Evolutionary conservation across 2,797 vertebrate genomes (phyloP).

Genomic region (Sebastes ruberrimus): DNA sequence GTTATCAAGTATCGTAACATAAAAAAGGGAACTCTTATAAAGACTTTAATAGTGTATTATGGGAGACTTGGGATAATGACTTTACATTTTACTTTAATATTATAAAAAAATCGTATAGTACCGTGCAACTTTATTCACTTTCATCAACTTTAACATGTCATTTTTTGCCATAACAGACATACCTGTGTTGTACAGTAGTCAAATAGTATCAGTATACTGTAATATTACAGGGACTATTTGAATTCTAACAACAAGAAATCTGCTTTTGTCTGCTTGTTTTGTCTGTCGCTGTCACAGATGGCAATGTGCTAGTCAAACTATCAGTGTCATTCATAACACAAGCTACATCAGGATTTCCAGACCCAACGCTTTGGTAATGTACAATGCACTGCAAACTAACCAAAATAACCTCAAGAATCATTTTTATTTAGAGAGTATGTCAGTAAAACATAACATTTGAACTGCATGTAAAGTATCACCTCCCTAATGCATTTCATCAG

Average conservation of each 20-base stretch:
- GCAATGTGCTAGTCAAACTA: not conserved
- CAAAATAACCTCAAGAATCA: not conserved
- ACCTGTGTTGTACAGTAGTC: not conserved
- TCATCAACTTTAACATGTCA: too few relatives aligned
- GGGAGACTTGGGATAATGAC: not conserved
- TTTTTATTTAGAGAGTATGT: not conserved
- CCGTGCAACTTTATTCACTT: not conserved
- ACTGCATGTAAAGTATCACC: not conserved
- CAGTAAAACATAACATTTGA: constrained; percentile 8
- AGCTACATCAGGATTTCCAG: not conserved
- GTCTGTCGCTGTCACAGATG: not conserved
- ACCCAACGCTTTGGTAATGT: not conserved
- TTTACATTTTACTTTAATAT: not conserved
- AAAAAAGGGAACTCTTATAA: not conserved
- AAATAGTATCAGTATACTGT: not conserved
- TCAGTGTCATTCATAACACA: not conserved
- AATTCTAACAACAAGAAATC: not conserved
- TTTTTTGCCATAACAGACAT: not conserved
- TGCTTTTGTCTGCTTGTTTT: not conserved
- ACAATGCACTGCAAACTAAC: not conserved
- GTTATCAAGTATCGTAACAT: not conserved
- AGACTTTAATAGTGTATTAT: not conserved
- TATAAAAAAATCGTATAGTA: not conserved
- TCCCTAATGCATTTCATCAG: constrained; percentile 15
- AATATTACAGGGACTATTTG: not conserved